A percentile compares a stretch with the other conserved stretches of the same genome.
phyloP scores from a whole-genome alignment of 1,140 invertebrate species.

The Zeugodacus cucurbitae region DNA sequence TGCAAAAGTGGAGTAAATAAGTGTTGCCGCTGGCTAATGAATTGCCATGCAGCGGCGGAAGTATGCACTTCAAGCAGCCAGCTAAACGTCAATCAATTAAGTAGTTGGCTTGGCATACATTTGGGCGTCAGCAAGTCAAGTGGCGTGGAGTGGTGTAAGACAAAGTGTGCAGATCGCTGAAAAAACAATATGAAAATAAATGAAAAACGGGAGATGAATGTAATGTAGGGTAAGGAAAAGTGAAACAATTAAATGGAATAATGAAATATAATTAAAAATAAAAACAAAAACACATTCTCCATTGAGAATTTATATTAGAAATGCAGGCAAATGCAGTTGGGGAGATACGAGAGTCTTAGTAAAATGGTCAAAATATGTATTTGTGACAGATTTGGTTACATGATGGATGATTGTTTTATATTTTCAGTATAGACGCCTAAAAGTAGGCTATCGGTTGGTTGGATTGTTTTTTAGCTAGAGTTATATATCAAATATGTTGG shows the following conservation, averaged over 20 bases:
- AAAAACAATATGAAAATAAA: neutral
- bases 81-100: conserved; percentile 31
- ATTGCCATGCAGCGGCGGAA: conserved; percentile 13
- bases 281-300: neutral
- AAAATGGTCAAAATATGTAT: neutral
- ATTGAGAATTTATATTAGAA: neutral
- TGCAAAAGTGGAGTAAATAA: conserved; percentile 17
- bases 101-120: conserved; percentile 10
- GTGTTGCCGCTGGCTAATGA: conserved; percentile 15
- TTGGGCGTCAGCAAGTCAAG: neutral
- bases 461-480: too few relatives aligned
- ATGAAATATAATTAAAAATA: neutral
- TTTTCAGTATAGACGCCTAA: neutral
- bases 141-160: neutral
- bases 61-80: conserved; percentile 15
- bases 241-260: neutral
- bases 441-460: neutral
- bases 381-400: too few relatives aligned
- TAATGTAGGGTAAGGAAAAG: neutral
- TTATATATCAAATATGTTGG: too few relatives aligned
- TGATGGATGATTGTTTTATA: too few relatives aligned
- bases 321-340: neutral
- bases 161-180: neutral
- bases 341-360: neutral
- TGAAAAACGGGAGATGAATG: neutral